Evolutionary conservation across 1,140 invertebrate genomes (phyloP).

Genomic region (Sitobion miscanthi): DNA sequence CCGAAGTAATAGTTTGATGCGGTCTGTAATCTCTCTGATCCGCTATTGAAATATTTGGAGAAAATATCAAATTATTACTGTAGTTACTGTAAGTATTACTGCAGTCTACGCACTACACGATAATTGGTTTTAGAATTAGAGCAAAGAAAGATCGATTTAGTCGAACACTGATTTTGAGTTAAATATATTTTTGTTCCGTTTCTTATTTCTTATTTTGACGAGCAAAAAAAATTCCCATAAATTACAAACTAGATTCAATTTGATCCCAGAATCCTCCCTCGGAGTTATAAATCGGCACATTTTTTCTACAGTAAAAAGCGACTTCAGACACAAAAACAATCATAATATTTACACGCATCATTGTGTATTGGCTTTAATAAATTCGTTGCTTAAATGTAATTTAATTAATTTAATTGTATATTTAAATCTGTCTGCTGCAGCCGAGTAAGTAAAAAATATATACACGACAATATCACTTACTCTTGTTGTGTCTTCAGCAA

Average conservation of each 20-base stretch:
- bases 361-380: neutral
- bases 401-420: neutral
- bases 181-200: too few relatives aligned
- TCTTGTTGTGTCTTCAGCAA: neutral
- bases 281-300: neutral
- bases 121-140: neutral
- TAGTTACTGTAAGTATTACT: too few relatives aligned
- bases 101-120: neutral
- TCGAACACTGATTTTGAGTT: neutral
- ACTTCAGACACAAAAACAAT: neutral
- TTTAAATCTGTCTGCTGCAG: neutral
- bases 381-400: neutral
- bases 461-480: neutral
- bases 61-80: neutral
- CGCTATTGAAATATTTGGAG: too few relatives aligned
- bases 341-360: neutral
- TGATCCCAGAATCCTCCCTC: too few relatives aligned
- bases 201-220: too few relatives aligned
- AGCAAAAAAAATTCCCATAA: neutral
- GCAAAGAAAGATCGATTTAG: neutral
- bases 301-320: neutral
- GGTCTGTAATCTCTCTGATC: too few relatives aligned
- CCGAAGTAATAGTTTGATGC: too few relatives aligned
- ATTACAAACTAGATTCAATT: too few relatives aligned
- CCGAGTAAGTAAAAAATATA: neutral